Evolutionary conservation across 2,797 vertebrate genomes (phyloP).

Genomic region (Neosalanx taihuensis): DNA sequence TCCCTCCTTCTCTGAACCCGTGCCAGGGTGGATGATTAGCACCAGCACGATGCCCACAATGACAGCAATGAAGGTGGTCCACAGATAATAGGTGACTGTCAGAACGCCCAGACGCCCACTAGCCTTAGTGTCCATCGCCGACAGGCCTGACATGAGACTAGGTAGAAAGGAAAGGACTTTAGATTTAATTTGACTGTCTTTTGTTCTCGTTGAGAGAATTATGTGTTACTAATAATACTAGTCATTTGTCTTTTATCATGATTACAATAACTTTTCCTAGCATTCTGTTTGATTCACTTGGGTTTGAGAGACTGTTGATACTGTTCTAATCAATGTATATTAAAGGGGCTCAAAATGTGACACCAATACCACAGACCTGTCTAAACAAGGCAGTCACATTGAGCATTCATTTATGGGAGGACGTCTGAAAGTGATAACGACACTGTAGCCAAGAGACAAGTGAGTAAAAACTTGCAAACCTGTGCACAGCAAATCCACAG

Average conservation of each 20-base stretch:
- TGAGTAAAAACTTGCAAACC: too few species aligned
- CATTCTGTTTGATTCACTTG: background rate
- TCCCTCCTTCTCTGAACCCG: slow-evolving; percentile 77
- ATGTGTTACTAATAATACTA: background rate
- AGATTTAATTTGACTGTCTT: background rate
- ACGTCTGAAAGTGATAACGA: background rate
- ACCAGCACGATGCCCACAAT: slow-evolving; percentile 82
- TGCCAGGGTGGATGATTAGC: slow-evolving; percentile 81
- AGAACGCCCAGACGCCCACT: slow-evolving; percentile 84
- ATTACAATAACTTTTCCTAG: background rate
- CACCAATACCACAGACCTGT: too few species aligned
- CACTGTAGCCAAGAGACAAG: too few species aligned
- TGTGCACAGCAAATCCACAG: too few species aligned
- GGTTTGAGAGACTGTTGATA: too few species aligned
- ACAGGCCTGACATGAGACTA: slow-evolving; percentile 87
- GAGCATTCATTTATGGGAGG: background rate
- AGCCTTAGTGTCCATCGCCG: slow-evolving; percentile 84
- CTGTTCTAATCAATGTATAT: too few species aligned
- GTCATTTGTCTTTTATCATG: background rate
- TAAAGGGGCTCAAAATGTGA: too few species aligned
- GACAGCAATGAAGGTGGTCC: slow-evolving; percentile 89
- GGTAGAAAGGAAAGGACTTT: slow-evolving; percentile 11
- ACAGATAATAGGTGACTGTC: slow-evolving; percentile 88
- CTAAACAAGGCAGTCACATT: background rate
- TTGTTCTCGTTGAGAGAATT: background rate